Evolutionary conservation across 1,140 invertebrate species (phyloP), one percentile per base, ranked within the genome.

Genomic region (Phthorimaea operculella): DNA sequence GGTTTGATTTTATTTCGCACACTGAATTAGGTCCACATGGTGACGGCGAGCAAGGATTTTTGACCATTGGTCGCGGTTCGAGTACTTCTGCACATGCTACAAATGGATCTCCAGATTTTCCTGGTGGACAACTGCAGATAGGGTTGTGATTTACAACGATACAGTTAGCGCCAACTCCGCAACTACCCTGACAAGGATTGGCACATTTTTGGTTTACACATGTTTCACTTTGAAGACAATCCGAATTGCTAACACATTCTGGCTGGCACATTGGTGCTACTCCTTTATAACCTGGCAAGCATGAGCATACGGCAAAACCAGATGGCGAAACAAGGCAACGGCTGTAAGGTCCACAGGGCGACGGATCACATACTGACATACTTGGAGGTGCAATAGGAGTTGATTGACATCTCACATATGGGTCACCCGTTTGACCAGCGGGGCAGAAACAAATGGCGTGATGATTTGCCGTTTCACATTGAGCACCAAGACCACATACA

Each of bases 21-120:
- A 94, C 88, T 0, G 94, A 95, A 82, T 95, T 94, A 11, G 93
- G 90, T 52, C 94, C 94, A 83, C 94, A 96, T 11, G 93, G 93
- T 47, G 92, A 93, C 34, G 93, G 92, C 44, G 88, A 76, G 73
- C 94, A 96, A 17, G 93, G 92, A 81, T 92, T 90, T 63, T 85
- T 72, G 11, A 84, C 74, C 44, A 83, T 75, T 42, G 78, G 79
- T 62, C 72, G 72, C 42, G 83, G 76, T 54, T 81, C 71, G 66
- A 67, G 77, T 33, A 86, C 75, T 42, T 74, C 75, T 51, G 87
- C 86, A 67, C 95, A 96, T 45, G 88, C 89, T 14, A 90, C 87
- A 66, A 94, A 95, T 33, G 94, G 93, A 90, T 96, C 92, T 17
- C 94, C 94, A 58, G 89, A 87, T 72, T 90, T 88, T 36, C 90